A percentile compares a stretch with the other conserved stretches of the same genome.
phyloP scores from a whole-genome alignment of 2,888 invertebrate genomes.

The Eueremaeus valkanovi region DNA sequence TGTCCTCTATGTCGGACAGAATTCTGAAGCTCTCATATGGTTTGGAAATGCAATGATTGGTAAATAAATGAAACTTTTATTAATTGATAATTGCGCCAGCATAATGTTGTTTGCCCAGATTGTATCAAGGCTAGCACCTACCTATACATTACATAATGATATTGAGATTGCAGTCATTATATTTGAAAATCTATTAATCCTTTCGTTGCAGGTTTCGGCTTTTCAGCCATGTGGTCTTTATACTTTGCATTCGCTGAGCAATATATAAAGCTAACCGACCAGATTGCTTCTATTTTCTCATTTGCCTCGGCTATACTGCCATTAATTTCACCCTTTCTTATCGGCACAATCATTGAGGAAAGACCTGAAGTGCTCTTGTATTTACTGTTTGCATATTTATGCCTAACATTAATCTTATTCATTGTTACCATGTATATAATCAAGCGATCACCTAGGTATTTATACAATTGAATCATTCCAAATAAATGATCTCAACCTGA shows the following conservation, averaged over 20 bases:
- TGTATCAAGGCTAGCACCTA: no score
- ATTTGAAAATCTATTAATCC: no score
- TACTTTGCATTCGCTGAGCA: not conserved
- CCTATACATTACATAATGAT: no score
- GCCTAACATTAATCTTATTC: not conserved
- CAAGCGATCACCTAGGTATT: not conserved
- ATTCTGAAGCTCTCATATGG: not conserved
- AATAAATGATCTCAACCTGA: no score
- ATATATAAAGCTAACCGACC: not conserved
- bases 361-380: not conserved
- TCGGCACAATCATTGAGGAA: not conserved
- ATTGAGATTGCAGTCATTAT: no score
- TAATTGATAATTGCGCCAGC: no score
- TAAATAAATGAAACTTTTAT: no score
- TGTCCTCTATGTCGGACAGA: not conserved
- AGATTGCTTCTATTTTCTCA: not conserved
- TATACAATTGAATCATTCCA: no score
- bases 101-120: no score
- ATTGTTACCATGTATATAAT: not conserved
- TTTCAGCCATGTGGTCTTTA: not conserved
- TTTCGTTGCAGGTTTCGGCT: slow-evolving; percentile 1
- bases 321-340: not conserved
- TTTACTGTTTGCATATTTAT: not conserved
- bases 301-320: not conserved
- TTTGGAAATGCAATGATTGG: slow-evolving; percentile 20